Conservation (phyloP, 2,797 vertebrate species). For the Rhynchonycteris naso region DNA sequence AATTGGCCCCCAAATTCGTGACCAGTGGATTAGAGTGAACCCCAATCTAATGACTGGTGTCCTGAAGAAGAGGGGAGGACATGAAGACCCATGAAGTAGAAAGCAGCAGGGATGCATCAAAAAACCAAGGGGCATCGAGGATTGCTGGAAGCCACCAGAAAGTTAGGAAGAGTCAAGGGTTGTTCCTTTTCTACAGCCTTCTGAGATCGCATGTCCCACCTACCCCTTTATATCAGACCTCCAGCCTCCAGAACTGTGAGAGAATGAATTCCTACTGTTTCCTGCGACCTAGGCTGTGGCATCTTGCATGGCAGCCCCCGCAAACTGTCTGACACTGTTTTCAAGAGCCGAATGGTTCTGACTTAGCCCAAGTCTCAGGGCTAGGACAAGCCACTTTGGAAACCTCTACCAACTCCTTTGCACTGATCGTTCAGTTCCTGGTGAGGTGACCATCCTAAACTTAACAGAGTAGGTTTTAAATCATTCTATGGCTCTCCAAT, state of each 20-base stretch:
- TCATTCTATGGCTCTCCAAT: background rate
- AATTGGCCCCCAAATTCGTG: background rate
- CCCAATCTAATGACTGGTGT: background rate
- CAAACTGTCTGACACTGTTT: background rate
- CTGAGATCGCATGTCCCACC: rapidly evolving
- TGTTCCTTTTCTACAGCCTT: background rate
- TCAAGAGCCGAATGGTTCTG: background rate
- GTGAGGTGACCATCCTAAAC: background rate
- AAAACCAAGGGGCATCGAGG: rapidly evolving
- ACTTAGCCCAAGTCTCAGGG: background rate
- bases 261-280: background rate
- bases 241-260: background rate
- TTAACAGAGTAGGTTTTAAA: background rate
- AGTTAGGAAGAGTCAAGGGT: background rate
- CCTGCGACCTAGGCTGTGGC: too few species aligned
- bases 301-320: rapidly evolving
- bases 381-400: background rate
- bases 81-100: background rate
- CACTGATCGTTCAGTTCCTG: background rate
- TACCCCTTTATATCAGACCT: background rate
- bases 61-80: background rate
- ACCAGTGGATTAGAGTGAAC: background rate
- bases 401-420: background rate
- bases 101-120: too few species aligned
- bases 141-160: background rate